phyloP scores from a whole-genome alignment of 2,797 vertebrate species.

The Adelosebastes latens region DNA sequence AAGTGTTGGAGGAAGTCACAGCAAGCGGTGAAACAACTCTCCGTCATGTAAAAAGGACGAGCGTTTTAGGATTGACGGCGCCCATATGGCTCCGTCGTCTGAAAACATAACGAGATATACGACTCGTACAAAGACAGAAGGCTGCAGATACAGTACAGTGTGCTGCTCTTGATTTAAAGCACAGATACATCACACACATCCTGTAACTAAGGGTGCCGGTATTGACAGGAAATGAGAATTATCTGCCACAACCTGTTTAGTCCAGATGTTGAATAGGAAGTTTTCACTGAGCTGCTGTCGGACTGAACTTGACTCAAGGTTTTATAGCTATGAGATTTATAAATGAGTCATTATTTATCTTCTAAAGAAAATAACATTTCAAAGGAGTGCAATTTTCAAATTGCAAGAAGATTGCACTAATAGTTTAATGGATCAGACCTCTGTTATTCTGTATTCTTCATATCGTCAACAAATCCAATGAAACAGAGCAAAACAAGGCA shows the following conservation, averaged over 20 bases:
- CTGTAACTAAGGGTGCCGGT: neutral
- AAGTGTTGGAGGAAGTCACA: constrained; percentile 1
- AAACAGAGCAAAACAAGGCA: too few relatives aligned
- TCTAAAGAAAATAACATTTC: too few relatives aligned
- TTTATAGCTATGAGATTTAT: neutral
- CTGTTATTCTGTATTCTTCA: too few relatives aligned
- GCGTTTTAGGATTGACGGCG: constrained; percentile 39
- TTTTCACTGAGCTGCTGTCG: constrained; percentile 10
- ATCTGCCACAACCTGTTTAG: constrained; percentile 1
- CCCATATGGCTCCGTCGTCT: constrained; percentile 67
- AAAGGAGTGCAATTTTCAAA: too few relatives aligned
- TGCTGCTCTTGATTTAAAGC: constrained; percentile 16
- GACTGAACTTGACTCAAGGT: constrained; percentile 4
- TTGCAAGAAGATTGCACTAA: too few relatives aligned
- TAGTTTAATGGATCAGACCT: too few relatives aligned
- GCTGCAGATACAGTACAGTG: constrained; percentile 13
- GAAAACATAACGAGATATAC: constrained; percentile 29
- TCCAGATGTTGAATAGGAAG: constrained; percentile 36
- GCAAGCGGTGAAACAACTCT: constrained; percentile 1
- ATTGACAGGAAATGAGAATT: constrained; percentile 8
- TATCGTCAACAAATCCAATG: too few relatives aligned
- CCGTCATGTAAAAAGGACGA: neutral
- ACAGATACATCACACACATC: neutral
- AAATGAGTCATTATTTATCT: too few relatives aligned
- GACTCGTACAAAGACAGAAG: constrained; percentile 30